Evolutionary conservation across 2,797 vertebrate genomes (phyloP).

Genomic region (Ceryle rudis): DNA sequence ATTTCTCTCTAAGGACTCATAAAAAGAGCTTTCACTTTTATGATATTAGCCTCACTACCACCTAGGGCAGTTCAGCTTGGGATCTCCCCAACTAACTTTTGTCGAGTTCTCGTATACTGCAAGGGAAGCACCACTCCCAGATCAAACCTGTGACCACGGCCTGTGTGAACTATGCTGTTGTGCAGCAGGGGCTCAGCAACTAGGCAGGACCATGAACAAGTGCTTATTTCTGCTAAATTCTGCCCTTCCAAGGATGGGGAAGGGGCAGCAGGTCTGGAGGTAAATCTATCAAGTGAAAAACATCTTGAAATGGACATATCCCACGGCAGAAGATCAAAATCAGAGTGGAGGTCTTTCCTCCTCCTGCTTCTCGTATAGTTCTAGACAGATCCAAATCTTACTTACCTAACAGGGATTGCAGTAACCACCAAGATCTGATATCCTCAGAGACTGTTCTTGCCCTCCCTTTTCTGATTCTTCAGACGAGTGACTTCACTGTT

Average conservation of each 20-base stretch:
- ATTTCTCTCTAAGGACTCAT: constrained; percentile 3
- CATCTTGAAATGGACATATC: constrained; percentile 16
- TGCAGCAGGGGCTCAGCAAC: background rate
- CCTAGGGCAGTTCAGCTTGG: background rate
- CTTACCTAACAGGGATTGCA: constrained; percentile 31
- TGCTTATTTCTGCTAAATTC: background rate
- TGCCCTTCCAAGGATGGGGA: background rate
- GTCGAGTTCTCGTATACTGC: background rate
- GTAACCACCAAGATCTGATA: constrained; percentile 44
- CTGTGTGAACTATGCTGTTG: background rate
- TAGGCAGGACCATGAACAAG: background rate
- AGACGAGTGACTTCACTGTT: constrained; percentile 46
- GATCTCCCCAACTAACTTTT: background rate
- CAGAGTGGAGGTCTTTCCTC: background rate
- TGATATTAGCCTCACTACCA: background rate
- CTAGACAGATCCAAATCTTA: constrained; percentile 51
- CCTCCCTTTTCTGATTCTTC: constrained; percentile 31
- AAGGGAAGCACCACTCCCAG: background rate
- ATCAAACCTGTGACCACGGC: background rate
- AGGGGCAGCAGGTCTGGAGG: background rate
- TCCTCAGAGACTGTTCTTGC: constrained; percentile 32
- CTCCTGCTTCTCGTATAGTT: background rate
- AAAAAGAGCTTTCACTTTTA: constrained; percentile 23
- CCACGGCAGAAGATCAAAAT: constrained; percentile 27
- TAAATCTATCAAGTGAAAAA: background rate